Percentiles rank a stretch among this genome's conserved stretches.
These are phyloP conservation scores for Vanessa cardui DNA, from an alignment of 2,888 invertebrate genomes.

Conservation along the genomic window DNA sequence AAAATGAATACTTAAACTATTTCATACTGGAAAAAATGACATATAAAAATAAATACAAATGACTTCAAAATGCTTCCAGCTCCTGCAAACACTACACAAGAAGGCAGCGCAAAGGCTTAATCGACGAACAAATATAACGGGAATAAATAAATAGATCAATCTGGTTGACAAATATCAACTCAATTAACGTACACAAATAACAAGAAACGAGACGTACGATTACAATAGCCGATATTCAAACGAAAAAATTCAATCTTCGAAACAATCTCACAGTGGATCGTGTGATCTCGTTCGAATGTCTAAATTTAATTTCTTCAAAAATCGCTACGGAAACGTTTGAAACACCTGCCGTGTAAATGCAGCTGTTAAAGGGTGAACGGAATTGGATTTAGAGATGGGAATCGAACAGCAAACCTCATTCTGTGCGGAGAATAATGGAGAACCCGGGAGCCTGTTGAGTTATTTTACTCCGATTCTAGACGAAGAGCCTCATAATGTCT, in stretches of 20 bases:
- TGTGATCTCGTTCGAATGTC: constrained; percentile 15
- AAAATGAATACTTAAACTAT: too few species aligned
- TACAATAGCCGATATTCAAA: background rate
- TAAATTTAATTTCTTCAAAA: constrained; percentile 31
- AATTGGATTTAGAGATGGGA: constrained; percentile 60
- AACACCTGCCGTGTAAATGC: constrained; percentile 50
- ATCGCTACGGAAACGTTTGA: constrained; percentile 18
- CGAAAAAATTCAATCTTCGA: background rate
- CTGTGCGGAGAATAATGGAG: constrained; percentile 48
- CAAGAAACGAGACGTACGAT: background rate
- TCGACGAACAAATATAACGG: too few species aligned
- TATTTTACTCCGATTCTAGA: constrained; percentile 37
- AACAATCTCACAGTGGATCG: constrained; percentile 1
- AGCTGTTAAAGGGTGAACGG: constrained; percentile 48
- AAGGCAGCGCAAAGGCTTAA: too few species aligned
- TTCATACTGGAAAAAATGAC: too few species aligned
- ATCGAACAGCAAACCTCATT: constrained; percentile 56
- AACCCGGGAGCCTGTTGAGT: constrained; percentile 45
- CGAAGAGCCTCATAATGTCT: background rate
- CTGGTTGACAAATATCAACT: too few species aligned
- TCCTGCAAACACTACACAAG: too few species aligned
- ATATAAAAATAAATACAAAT: too few species aligned
- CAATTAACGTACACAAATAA: too few species aligned
- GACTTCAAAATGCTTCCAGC: too few species aligned
- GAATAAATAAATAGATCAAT: too few species aligned